Percentiles rank a stretch among this genome's conserved stretches.
These are phyloP conservation scores for Idaea biselata DNA, from an alignment of 2,888 invertebrate genomes.

Conservation along the genomic window DNA sequence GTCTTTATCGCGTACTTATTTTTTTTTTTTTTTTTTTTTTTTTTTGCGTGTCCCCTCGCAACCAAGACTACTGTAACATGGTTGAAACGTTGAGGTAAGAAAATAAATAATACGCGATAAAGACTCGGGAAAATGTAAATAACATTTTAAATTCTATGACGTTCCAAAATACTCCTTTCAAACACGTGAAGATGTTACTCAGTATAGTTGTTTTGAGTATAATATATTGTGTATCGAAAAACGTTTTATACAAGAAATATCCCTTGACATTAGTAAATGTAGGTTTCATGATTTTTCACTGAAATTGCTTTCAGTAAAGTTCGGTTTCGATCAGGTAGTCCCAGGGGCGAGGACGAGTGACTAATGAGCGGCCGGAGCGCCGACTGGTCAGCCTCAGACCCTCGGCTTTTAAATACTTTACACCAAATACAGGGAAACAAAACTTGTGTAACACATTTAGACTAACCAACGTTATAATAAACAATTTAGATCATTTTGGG, in stretches of 20 bases:
- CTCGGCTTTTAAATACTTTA: constrained; percentile 38
- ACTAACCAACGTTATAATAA: neutral
- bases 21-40: too few relatives aligned
- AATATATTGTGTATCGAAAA: neutral
- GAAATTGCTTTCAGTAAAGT: constrained; percentile 45
- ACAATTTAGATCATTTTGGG: neutral
- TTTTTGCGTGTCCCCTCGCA: too few relatives aligned
- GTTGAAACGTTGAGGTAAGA: too few relatives aligned
- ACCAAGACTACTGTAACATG: too few relatives aligned
- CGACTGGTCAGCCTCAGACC: constrained; percentile 43
- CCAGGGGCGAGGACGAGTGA: constrained; percentile 40
- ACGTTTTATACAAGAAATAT: neutral
- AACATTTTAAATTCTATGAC: neutral
- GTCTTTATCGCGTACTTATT: too few relatives aligned
- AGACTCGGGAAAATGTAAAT: too few relatives aligned
- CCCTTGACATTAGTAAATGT: constrained; percentile 31
- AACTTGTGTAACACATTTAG: constrained; percentile 19
- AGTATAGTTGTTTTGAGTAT: too few relatives aligned
- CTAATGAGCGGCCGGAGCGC: constrained; percentile 58
- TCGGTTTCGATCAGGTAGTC: constrained; percentile 47
- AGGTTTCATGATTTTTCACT: constrained; percentile 44
- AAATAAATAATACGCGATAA: too few relatives aligned
- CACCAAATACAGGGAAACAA: constrained; percentile 30
- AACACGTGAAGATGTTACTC: neutral
- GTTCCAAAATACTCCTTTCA: constrained; percentile 17